phyloP scores from a whole-genome alignment of 2,113 vertebrate species.

The Formicarius rufipectus region DNA sequence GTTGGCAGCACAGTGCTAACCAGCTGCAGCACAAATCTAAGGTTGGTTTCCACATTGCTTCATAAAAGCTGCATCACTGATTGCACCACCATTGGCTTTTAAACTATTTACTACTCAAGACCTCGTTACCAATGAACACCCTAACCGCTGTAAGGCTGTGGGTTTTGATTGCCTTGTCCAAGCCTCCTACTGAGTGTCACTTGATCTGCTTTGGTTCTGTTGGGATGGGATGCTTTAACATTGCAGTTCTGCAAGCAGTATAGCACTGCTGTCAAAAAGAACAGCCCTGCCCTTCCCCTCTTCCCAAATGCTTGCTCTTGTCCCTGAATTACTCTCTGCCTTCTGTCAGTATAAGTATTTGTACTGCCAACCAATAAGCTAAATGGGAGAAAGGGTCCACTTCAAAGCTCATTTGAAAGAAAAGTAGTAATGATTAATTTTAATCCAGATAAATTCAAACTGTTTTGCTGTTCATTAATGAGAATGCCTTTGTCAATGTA shows the following conservation, averaged over 20 bases:
- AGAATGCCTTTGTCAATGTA: background rate
- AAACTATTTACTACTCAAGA: background rate
- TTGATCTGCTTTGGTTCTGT: background rate
- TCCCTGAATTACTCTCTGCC: background rate
- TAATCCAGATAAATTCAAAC: constrained; percentile 14
- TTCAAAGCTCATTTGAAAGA: background rate
- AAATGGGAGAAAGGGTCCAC: background rate
- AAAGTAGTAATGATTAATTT: background rate
- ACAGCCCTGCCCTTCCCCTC: background rate
- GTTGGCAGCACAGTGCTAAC: background rate
- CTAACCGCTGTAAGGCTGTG: background rate
- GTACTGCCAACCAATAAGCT: background rate
- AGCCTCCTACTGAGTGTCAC: background rate
- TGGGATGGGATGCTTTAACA: background rate
- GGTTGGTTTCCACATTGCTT: background rate
- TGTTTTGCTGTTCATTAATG: background rate
- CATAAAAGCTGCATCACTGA: background rate
- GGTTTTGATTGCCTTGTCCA: background rate
- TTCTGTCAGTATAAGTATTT: constrained; percentile 2
- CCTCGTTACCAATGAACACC: background rate
- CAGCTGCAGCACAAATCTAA: constrained; percentile 1
- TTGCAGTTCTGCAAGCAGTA: background rate
- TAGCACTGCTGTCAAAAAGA: background rate
- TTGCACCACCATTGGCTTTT: background rate
- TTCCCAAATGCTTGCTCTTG: background rate